Evolutionary conservation across 1,140 invertebrate species (phyloP), one percentile per base, ranked within the genome.

Genomic region (Bombus confusus): DNA sequence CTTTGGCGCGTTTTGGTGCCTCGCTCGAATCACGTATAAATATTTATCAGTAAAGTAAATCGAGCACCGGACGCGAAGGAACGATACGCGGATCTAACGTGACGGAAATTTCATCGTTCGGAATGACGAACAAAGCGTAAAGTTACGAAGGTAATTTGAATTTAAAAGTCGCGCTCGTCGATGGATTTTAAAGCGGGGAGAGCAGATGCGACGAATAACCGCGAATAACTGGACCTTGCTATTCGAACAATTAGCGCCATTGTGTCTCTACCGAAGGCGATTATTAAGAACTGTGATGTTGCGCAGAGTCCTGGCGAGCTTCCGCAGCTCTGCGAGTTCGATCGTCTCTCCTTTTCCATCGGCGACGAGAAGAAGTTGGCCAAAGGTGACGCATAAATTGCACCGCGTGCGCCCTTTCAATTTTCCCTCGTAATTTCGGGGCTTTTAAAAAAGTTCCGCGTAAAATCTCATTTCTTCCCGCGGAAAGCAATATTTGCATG

Each of bases 391-490:
- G 83, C 68, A 64, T 80, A 80, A 80, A 85, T 84, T 37, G 64
- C 66, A 18, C 87, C 68, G 76, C 47, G 52, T 47, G 74, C 76
- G 28, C 74, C 75, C 66, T 84, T 84, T 84, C 82, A 84, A 79
- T 85, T 85, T 85, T 72, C 83, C 83, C 25, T 80, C 39, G 83
- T 85, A 80, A 85, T 85, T 85, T 80, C 83, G 83, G 76, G 68
- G 83, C 83, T 85, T 85, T 80, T 85, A 80, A 85, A 85, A 80
- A 85, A 85, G 83, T 85, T 85, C 52, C 66, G 66, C 76, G 83
- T 77, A 79, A 77, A 84, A 79, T 84, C 83, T 84, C 83, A 84
- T 84, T 85, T 85, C 83, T 85, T 72, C 57, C 28, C 28, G 41
- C 28, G 77, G 76, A 34, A 71, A 85, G 83, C 76, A 79, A 85